Evolutionary conservation across 2,113 vertebrate genomes (phyloP), one percentile per base, ranked within the genome.

Genomic region (Edolisoma coerulescens): DNA sequence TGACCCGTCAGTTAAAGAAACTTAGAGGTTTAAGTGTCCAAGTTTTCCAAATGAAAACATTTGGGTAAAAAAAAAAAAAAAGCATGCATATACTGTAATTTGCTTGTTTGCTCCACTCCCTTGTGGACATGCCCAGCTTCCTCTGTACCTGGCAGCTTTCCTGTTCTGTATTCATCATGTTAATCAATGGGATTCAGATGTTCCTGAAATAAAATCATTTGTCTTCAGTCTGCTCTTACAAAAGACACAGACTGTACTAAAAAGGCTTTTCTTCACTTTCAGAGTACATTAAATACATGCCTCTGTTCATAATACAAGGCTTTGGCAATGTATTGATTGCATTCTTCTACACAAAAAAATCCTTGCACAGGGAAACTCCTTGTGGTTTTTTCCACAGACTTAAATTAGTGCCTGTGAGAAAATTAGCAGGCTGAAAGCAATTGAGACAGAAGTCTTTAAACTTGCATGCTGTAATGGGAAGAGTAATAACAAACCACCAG

Each of bases 81-180:
- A 1, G 3, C 6, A 37, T 33, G 5, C 32, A 42, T 84, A 94
- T 78, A 42, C 65, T 89, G 57, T 89, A 94, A 91, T 94, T 92
- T 95, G 20, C 74, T 89, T 91, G 69, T 93, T 95, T 95, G 65
- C 70, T 94, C 65, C 67, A 85, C 74, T 96, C 77, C 84, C 87
- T 87, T 76, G n/a, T 91, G 94, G 84, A 91, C 84, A 89, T 93
- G 93, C 81, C 87, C 65, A 87, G 94, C 70, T 96, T 94, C 89
- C 93, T 95, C 63, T 93, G 65, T 91, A 96, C 81, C 93, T 95
- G 94, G 93, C 95, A 96, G 35, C 84, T 87, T 96, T 96, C 89
- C 91, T 96, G 65, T 76, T 71, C 78, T 73, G 70, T 76, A 60
- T 84, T 94, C 87, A 89, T 87, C 91, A 65, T 35, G 23, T 70